Evolutionary conservation across 1,140 invertebrate species (phyloP), one percentile per base, ranked within the genome.

Genomic region (Heliconius melpomene): DNA sequence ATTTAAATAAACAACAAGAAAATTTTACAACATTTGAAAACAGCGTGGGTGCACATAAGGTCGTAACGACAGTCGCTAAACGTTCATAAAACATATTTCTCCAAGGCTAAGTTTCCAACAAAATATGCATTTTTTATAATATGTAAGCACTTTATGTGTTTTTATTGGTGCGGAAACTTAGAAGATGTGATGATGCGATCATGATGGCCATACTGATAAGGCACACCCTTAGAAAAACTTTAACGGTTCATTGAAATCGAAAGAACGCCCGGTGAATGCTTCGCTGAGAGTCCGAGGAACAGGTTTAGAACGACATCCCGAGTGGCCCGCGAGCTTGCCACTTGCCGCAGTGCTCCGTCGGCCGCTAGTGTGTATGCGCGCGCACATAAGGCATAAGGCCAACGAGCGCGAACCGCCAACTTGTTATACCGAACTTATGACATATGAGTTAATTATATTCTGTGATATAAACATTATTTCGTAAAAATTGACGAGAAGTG

Each of bases 211-310:
- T 81, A 83, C 82, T 86, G 89, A 92, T 92, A 90, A 89, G 89
- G 88, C 87, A 89, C 86, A 87, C 84, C 88, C 80, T 84, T 85
- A 88, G 86, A 89, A 87, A 91, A 89, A 87, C 88, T 87, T 92
- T 92, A 93, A 93, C 92, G 92, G 93, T 94, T 94, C 91, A 94
- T 92, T 92, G 91, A 93, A 93, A 94, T 89, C 90, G 88, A 93
- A 92, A 93, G 89, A 92, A 86, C 83, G 84, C 83, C 79, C 81
- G 80, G 81, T 82, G 88, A 91, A 87, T 87, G 88, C 87, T 84
- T 85, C 84, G 81, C 84, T 83, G 82, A 80, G 74, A 78, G 85
- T 82, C 80, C 80, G 82, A 87, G 87, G 88, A 91, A 93, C 91
- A 90, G 89, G 91, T 94, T 93, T 89, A 74, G 66, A 40, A 85